Percentiles rank a stretch among this genome's conserved stretches.
Conservation (phyloP, 2,888 invertebrate genomes). For the Amiota minor region DNA sequence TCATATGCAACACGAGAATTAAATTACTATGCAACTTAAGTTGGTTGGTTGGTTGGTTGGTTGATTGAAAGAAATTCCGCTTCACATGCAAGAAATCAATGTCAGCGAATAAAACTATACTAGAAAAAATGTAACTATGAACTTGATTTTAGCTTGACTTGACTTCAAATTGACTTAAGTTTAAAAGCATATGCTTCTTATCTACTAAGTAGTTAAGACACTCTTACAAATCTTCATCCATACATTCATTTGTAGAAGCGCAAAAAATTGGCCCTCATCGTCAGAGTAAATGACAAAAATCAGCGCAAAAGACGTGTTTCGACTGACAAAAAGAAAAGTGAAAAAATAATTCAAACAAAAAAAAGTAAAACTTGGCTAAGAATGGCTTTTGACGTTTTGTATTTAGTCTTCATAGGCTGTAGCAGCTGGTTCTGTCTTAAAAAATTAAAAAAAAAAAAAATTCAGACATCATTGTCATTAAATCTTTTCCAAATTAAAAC, state of each 20-base stretch:
- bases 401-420: not conserved
- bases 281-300: not conserved
- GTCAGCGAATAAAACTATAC: not conserved
- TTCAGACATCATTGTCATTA: no score
- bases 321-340: not conserved
- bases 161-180: no score
- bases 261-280: conserved; percentile 3
- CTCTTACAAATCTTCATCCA: no score
- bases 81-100: not conserved
- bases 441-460: no score
- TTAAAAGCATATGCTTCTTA: no score
- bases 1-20: not conserved
- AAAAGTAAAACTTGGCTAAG: not conserved
- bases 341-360: no score
- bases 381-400: not conserved
- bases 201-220: no score
- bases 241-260: no score
- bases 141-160: not conserved
- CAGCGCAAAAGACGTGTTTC: conserved; percentile 6
- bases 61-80: not conserved
- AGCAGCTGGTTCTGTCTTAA: not conserved
- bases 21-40: not conserved
- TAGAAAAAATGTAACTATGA: not conserved
- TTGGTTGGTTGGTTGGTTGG: not conserved
- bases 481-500: no score